Base-by-base conservation (phyloP, 1,140 invertebrate species). In the Zaprionus inermis region DNA sequence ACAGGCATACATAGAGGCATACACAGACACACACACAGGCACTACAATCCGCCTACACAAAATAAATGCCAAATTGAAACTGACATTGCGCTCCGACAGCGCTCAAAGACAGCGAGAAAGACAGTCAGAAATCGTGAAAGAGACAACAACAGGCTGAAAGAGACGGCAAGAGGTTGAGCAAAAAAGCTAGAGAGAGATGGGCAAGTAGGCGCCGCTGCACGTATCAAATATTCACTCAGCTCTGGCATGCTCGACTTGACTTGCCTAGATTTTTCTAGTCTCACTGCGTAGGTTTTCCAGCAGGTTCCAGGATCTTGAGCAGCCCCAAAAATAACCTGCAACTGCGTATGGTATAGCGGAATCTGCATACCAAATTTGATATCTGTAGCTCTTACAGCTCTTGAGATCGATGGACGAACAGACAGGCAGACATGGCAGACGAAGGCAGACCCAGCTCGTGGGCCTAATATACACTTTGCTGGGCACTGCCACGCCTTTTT, bases 31-130 rank as follows among this genome's bases (percentile, higher is more conserved):
- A 38, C 41, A 63, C 66, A 18, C 41, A 18, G 24, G 12, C 30
- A 49, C 28, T 41, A 49, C 9, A 67, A 44, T 16, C n/a, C 65
- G 71, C 70, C 75, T 61, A 84, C n/a, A 64, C 64, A 71, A 89
- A 89, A 88, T 83, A 84, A 88, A 89, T 83, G 74, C 83, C 71
- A 83, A 88, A 89, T 88, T 89, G 84, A 88, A 89, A 89, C 72
- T 89, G 83, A 88, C 83, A 75, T n/a, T 3, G n/a, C 74, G 79
- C 79, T 83, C 72, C 78, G 80, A 72, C 84, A 85, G 59, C 49
- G 41, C 69, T 28, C n/a, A 52, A 36, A 57, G 32, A 52, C 51
- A 55, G 36, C 30, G 11, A 55, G 36, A 12, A 22, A 30, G 20
- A 65, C 14, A 16, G 14, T 46, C 11, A 34, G 10, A 44, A n/a